These are phyloP conservation scores for Cylloceria caligata DNA, from an alignment of 2,888 invertebrate genomes.

Conservation along the genomic window DNA sequence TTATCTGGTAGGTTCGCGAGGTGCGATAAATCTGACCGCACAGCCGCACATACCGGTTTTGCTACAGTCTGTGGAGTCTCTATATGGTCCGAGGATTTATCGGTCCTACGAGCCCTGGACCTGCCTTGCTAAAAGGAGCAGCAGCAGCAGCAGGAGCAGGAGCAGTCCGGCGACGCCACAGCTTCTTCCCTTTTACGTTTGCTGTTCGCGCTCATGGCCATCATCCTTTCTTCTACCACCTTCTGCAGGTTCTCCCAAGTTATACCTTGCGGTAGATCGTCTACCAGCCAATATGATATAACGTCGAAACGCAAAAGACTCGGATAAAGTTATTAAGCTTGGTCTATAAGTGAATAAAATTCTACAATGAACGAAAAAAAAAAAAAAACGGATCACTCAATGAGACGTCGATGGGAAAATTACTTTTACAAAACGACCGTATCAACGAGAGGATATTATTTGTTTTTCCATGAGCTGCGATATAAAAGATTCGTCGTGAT, in stretches of 20 bases:
- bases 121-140: conserved; percentile 31
- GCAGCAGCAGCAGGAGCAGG: conserved; percentile 15
- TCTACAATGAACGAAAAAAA: too few relatives aligned
- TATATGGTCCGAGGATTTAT: conserved; percentile 54
- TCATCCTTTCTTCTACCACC: not conserved
- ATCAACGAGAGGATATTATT: not conserved
- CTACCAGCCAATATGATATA: conserved; percentile 13
- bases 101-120: conserved; percentile 57
- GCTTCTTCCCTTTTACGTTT: conserved; percentile 34
- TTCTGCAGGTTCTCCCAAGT: not conserved
- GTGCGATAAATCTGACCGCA: conserved; percentile 62
- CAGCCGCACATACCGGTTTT: conserved; percentile 29
- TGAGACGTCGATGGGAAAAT: not conserved
- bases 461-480: too few relatives aligned
- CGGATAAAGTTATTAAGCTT: not conserved
- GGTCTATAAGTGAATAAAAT: not conserved
- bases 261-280: not conserved
- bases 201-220: conserved; percentile 11
- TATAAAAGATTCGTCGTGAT: too few relatives aligned
- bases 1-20: conserved; percentile 61
- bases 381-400: not conserved
- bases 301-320: not conserved
- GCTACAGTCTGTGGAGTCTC: conserved; percentile 27
- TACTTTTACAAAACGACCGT: not conserved
- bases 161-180: not conserved